Evolutionary conservation across 2,888 invertebrate species (phyloP).

Genomic region (Drosophila merina): DNA sequence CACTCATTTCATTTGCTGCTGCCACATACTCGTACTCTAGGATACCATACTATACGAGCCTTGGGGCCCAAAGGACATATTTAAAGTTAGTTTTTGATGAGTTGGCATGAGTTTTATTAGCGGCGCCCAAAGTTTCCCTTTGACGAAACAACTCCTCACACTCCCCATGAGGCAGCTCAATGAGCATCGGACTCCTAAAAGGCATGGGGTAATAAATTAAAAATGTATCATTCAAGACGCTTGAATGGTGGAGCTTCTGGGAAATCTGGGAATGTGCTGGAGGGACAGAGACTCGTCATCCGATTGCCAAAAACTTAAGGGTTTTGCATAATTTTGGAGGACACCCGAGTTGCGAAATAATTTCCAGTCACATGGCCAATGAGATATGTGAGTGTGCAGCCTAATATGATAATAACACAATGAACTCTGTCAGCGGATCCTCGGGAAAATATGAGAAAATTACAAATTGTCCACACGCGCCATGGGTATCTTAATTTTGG

Average conservation of each 20-base stretch:
- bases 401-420: conserved; percentile 57
- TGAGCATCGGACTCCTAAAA: conserved; percentile 48
- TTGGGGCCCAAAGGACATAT: conserved; percentile 60
- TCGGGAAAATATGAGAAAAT: conserved; percentile 54
- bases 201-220: conserved; percentile 58
- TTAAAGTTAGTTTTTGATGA: conserved; percentile 76
- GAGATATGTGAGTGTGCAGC: conserved; percentile 46
- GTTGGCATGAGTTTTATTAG: conserved; percentile 76
- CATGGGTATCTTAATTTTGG: conserved; percentile 1
- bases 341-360: conserved; percentile 38
- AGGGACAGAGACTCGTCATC: conserved; percentile 10
- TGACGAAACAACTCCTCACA: conserved; percentile 26
- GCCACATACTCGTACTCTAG: neutral
- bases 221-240: conserved; percentile 48
- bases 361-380: conserved; percentile 69
- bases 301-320: conserved; percentile 36
- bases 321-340: conserved; percentile 53
- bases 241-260: conserved; percentile 5
- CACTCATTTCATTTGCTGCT: conserved; percentile 52
- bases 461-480: conserved; percentile 62
- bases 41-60: neutral
- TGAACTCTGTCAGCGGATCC: conserved; percentile 36
- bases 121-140: conserved; percentile 53
- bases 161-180: conserved; percentile 31
- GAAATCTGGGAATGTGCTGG: conserved; percentile 4